These are phyloP conservation scores for Pterocles gutturalis DNA, from an alignment of 2,113 vertebrate genomes.

Conservation along the genomic window DNA sequence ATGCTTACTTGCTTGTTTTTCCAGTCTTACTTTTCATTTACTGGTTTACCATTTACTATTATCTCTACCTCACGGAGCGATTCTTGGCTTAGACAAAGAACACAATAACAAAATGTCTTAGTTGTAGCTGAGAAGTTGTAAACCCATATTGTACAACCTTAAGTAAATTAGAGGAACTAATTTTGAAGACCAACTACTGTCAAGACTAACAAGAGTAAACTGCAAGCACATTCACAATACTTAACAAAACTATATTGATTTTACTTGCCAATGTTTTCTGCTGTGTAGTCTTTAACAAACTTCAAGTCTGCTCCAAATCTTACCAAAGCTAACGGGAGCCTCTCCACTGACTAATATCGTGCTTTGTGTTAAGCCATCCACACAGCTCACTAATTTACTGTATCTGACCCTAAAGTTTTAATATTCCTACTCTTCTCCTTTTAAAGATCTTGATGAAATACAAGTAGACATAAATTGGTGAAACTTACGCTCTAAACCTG, in stretches of 20 bases:
- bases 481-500: neutral
- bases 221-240: neutral
- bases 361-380: neutral
- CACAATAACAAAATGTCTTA: neutral
- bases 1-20: accelerated
- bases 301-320: neutral
- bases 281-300: neutral
- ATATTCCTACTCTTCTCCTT: neutral
- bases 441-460: neutral
- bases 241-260: neutral
- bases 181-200: neutral
- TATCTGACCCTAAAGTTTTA: neutral
- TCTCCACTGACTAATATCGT: neutral
- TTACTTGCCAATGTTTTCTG: neutral
- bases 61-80: neutral
- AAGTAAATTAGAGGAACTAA: neutral
- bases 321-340: neutral
- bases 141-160: neutral
- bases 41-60: neutral
- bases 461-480: neutral
- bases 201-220: neutral
- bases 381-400: neutral
- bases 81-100: neutral
- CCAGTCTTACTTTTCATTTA: neutral
- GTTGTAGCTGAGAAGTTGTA: neutral